Percentiles rank a stretch among this genome's conserved stretches.
Evolutionary conservation across 2,113 vertebrate species (phyloP).

Genomic region (Mionectes macconnelli): DNA sequence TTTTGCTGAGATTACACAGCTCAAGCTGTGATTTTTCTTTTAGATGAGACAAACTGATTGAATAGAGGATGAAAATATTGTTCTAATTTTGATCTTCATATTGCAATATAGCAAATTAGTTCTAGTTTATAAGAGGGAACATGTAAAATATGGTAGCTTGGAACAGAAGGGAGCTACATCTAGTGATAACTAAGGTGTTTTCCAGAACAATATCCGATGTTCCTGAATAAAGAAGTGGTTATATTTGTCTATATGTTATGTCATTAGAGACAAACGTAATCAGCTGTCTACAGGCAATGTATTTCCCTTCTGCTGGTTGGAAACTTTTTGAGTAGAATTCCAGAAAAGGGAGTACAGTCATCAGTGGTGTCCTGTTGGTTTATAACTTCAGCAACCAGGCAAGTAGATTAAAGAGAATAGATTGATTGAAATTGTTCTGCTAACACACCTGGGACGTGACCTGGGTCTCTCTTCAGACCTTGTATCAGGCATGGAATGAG

Average conservation of each 20-base stretch:
- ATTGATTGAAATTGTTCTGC: background rate
- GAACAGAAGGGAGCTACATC: background rate
- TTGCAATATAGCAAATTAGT: background rate
- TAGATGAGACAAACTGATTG: background rate
- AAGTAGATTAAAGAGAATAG: background rate
- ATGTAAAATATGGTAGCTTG: background rate
- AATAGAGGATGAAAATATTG: background rate
- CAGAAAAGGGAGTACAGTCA: background rate
- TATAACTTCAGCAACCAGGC: background rate
- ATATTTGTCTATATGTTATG: background rate
- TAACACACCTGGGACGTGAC: background rate
- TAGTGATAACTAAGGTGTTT: background rate
- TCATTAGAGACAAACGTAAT: background rate
- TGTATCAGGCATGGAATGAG: background rate
- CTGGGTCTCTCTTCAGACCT: background rate
- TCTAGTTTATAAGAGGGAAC: background rate
- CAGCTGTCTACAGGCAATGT: background rate
- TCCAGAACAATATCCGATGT: background rate
- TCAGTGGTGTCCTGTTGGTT: background rate
- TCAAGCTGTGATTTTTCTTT: slow-evolving; percentile 21
- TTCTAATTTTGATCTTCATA: slow-evolving; percentile 10
- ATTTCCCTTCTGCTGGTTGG: background rate
- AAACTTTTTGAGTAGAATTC: background rate
- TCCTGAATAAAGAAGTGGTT: background rate
- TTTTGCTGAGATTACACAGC: slow-evolving; percentile 2